A percentile compares a stretch with the other conserved stretches of the same genome.
Conservation (phyloP, 2,113 vertebrate species). For the Psephotus haematonotus region DNA sequence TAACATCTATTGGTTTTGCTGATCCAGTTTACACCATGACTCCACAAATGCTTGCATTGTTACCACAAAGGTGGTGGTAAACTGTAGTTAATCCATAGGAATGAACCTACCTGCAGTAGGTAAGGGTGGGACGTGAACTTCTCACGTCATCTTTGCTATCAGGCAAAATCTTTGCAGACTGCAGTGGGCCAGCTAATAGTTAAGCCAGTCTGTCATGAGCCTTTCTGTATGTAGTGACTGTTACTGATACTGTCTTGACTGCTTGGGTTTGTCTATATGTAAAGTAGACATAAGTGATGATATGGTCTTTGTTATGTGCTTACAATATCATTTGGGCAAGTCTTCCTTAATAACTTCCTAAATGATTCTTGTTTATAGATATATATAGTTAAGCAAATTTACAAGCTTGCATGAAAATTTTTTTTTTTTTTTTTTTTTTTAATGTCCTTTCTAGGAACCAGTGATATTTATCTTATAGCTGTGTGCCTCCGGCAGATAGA, state of each 20-base stretch:
- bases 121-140: not conserved
- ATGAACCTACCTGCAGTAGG: not conserved
- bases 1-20: not conserved
- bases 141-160: not conserved
- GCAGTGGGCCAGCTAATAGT: not conserved
- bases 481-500: not conserved
- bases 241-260: not conserved
- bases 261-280: not conserved
- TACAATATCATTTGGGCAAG: not conserved
- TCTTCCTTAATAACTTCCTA: not conserved
- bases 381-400: not conserved
- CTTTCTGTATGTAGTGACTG: not conserved
- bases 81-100: not conserved
- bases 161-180: not conserved
- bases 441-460: not conserved
- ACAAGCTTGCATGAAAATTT: not conserved
- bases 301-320: not conserved
- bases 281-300: not conserved
- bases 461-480: not conserved
- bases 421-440: not conserved
- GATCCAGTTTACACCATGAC: not conserved
- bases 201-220: not conserved
- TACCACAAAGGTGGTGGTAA: rapidly evolving
- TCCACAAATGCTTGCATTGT: rapidly evolving
- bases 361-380: not conserved